Percentiles rank a stretch among this genome's conserved stretches.
Conservation (phyloP, 2,888 invertebrate species). For the Xanthostigma xanthostigma region DNA sequence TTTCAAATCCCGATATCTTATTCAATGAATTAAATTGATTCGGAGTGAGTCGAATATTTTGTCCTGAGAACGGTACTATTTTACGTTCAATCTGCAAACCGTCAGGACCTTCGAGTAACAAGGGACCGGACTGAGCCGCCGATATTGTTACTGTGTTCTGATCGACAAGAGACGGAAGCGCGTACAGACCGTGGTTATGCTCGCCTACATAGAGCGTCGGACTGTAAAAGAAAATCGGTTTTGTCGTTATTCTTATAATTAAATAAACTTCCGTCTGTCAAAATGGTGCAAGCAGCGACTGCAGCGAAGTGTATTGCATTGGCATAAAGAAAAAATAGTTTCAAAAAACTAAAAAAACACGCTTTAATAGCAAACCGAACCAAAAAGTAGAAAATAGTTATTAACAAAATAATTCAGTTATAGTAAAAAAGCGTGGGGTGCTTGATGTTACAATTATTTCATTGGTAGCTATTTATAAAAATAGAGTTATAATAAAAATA, state of each 20-base stretch:
- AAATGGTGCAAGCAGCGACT: too few species aligned
- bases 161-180: conserved; percentile 83
- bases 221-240: conserved; percentile 35
- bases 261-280: background rate
- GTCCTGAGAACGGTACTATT: conserved; percentile 14
- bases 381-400: too few species aligned
- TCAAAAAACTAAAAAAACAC: too few species aligned
- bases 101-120: conserved; percentile 60
- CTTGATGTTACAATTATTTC: too few species aligned
- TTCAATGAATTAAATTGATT: background rate
- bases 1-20: conserved; percentile 18
- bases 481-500: too few species aligned
- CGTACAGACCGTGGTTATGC: conserved; percentile 74
- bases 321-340: background rate
- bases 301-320: too few species aligned
- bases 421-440: too few species aligned
- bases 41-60: conserved; percentile 4
- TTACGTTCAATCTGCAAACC: conserved; percentile 18
- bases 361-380: too few species aligned
- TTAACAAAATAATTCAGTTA: too few species aligned
- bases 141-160: conserved; percentile 74
- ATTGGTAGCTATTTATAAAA: too few species aligned
- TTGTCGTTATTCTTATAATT: background rate
- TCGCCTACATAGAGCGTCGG: conserved; percentile 89
- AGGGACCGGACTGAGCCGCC: conserved; percentile 49